Evolutionary conservation across 2,113 vertebrate species (phyloP), one percentile per base, ranked within the genome.

Genomic region (Odontophorus gujanensis): DNA sequence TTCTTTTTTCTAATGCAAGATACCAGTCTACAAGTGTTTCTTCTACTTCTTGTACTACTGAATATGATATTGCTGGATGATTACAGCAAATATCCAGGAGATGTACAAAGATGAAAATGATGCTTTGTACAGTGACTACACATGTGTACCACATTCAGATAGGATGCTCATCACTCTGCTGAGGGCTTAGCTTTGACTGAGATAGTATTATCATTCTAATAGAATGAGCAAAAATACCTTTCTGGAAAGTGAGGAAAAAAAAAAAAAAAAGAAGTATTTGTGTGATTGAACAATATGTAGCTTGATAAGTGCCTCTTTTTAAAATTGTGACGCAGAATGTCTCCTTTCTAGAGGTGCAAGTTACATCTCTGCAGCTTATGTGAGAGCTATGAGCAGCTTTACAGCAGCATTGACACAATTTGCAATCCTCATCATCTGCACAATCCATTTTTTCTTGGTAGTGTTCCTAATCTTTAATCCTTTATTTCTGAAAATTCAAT

Each of bases 191-290:
- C 96, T 97, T 97, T 91, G 96, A 91, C 87, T 96, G 85, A 67
- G 57, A 84, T 89, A 53, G 73, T 92, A 95, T 91, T 94, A 73
- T 94, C 50, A 87, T 95, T 93, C 66, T 96, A 96, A 96, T 95
- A 90, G n/a, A 42, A 96, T 93, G 92, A 95, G 61, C 74, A 96
- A 97, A 97, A 97, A 97, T 73, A 95, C 78, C 63, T 93, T 96
- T 83, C 65, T 94, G 76, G 74, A 92, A 92, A 95, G 53, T 48
- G 55, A 68, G 92, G 28, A 18, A 73, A 40, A 40, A 40, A 40
- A 40, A 93, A 86, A 92, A 93, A 92, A 93, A 82, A 9, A 48
- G 11, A 81, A 85, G 59, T 75, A 65, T 92, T 90, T 93, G 62
- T 83, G 69, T 73, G 81, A 84, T 72, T 68, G 69, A 94, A 96